Conservation (phyloP, 2,113 vertebrate species). For the Myrmecobius fasciatus region DNA sequence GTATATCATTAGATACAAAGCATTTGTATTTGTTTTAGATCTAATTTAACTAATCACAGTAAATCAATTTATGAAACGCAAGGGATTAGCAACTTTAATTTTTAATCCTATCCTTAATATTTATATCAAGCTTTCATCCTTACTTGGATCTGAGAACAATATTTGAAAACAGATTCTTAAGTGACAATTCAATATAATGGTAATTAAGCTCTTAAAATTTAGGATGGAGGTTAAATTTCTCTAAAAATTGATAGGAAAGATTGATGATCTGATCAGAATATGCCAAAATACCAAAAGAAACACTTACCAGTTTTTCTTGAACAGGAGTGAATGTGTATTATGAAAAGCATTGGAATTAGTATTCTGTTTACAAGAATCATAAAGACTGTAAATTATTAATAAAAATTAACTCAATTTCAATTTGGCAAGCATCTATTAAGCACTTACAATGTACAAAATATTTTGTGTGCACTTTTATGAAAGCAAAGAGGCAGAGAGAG, state of each 20-base stretch:
- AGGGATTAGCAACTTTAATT: constrained; percentile 25
- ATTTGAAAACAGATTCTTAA: neutral
- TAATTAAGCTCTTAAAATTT: neutral
- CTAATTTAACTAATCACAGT: constrained; percentile 57
- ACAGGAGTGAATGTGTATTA: neutral
- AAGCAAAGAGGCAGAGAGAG: neutral
- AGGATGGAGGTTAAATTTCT: neutral
- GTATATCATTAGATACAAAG: constrained; percentile 46
- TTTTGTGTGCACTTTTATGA: neutral
- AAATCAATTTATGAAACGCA: constrained; percentile 56
- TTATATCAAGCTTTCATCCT: neutral
- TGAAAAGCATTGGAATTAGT: neutral
- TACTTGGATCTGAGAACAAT: neutral
- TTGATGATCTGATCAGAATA: neutral
- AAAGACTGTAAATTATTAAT: neutral
- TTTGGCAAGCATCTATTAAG: neutral
- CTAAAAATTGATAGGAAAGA: neutral
- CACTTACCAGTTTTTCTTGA: neutral
- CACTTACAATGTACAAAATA: neutral
- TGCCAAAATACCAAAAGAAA: neutral
- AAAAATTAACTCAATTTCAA: neutral
- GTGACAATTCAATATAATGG: neutral
- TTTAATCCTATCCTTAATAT: neutral
- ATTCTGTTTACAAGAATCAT: neutral
- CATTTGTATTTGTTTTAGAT: constrained; percentile 35